Conservation (phyloP, 2,113 vertebrate genomes). For the Hystrix cristata region DNA sequence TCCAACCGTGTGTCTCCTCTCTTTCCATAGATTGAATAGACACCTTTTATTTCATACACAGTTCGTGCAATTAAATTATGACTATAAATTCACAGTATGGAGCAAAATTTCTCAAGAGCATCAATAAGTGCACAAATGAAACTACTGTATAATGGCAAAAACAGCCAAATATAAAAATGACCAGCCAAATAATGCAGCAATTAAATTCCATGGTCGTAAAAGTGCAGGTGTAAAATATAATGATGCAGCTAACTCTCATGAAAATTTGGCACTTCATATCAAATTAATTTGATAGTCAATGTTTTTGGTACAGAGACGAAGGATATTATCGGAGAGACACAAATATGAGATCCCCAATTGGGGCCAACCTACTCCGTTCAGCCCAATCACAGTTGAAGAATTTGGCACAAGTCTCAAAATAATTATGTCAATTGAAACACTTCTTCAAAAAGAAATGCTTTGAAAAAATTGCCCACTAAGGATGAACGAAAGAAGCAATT, state of each 20-base stretch:
- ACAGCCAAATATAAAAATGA: slow-evolving; percentile 66
- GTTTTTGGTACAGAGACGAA: background rate
- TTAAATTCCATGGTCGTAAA: slow-evolving; percentile 57
- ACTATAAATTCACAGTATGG: slow-evolving; percentile 20
- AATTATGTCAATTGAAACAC: slow-evolving; percentile 52
- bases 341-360: background rate
- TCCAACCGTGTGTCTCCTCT: background rate
- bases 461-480: slow-evolving; percentile 3
- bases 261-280: background rate
- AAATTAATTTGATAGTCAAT: slow-evolving; percentile 67
- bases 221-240: slow-evolving; percentile 60
- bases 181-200: slow-evolving; percentile 55
- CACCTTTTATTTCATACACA: background rate
- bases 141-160: slow-evolving; percentile 40
- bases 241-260: background rate
- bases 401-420: slow-evolving; percentile 36
- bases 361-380: background rate
- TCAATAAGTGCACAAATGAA: slow-evolving; percentile 22
- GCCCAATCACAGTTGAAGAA: slow-evolving; percentile 13
- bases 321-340: background rate
- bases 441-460: slow-evolving; percentile 46
- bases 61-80: slow-evolving; percentile 57
- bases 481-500: slow-evolving; percentile 53
- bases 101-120: slow-evolving; percentile 41
- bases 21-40: background rate